Percentiles rank a stretch among this genome's conserved stretches.
Conservation (phyloP, 2,888 invertebrate genomes). For the Notodonta ziczac region DNA sequence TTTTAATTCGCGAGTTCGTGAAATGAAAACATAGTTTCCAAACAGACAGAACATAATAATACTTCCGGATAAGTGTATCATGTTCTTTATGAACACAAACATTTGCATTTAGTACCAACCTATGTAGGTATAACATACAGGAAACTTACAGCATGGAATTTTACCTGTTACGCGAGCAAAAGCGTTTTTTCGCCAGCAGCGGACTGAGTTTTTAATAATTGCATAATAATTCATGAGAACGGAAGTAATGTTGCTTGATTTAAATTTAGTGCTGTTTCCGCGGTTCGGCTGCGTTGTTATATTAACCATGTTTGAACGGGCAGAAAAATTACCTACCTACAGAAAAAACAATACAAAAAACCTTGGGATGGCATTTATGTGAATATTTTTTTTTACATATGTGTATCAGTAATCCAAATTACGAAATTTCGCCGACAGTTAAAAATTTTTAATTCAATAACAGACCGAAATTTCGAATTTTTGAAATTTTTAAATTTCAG, state of each 20-base stretch:
- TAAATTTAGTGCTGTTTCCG: slow-evolving; percentile 32
- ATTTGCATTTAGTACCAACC: too few relatives aligned
- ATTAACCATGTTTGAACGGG: not conserved
- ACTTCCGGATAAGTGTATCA: slow-evolving; percentile 25
- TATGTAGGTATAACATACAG: too few relatives aligned
- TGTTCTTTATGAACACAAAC: not conserved
- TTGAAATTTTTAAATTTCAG: too few relatives aligned
- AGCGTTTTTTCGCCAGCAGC: not conserved
- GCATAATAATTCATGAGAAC: slow-evolving; percentile 34
- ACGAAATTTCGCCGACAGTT: too few relatives aligned
- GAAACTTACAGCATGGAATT: not conserved
- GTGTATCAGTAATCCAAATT: too few relatives aligned
- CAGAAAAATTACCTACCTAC: not conserved
- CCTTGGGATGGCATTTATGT: too few relatives aligned
- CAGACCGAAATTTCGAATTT: too few relatives aligned
- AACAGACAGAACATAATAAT: slow-evolving; percentile 5
- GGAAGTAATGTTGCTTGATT: slow-evolving; percentile 22
- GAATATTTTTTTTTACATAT: too few relatives aligned
- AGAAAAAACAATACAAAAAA: not conserved
- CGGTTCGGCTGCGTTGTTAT: slow-evolving; percentile 8
- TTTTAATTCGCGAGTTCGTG: slow-evolving; percentile 40
- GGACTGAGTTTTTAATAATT: slow-evolving; percentile 34
- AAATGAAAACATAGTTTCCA: slow-evolving; percentile 40
- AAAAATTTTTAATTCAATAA: too few relatives aligned
- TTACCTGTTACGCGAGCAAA: not conserved